These are phyloP conservation scores for Agelaius phoeniceus DNA, from an alignment of 2,113 vertebrate species.

Conservation along the genomic window DNA sequence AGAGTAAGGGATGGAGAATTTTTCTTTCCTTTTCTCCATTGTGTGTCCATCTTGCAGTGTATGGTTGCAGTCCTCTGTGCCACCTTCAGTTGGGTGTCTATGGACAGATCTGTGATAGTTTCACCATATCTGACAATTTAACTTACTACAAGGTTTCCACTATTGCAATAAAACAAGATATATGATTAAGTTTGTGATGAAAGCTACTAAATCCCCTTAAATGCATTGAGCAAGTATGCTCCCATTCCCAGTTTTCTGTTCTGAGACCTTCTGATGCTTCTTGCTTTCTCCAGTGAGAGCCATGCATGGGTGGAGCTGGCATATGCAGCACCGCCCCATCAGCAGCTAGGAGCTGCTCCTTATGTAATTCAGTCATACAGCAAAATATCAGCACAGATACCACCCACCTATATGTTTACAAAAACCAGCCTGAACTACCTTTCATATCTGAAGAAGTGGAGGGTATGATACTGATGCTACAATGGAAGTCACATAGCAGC, in stretches of 20 bases:
- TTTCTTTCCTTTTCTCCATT: neutral
- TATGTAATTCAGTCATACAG: neutral
- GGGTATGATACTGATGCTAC: neutral
- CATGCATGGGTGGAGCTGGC: accelerated
- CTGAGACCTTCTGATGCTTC: neutral
- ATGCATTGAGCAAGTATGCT: accelerated
- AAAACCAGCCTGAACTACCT: neutral
- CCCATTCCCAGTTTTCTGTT: neutral
- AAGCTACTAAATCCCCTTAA: neutral
- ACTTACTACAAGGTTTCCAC: neutral
- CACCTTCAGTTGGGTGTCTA: neutral
- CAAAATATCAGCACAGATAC: neutral
- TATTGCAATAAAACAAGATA: neutral
- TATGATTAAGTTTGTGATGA: neutral
- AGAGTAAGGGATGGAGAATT: neutral
- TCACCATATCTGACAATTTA: neutral
- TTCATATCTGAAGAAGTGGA: neutral
- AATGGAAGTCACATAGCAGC: neutral
- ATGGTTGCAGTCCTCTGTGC: neutral
- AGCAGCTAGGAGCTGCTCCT: neutral
- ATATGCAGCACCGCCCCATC: neutral
- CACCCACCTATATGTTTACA: neutral
- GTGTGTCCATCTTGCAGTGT: neutral
- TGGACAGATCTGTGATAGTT: neutral
- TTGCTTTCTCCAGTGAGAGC: neutral